These are phyloP conservation scores for Gadopsis bispinosus DNA, from an alignment of 2,797 vertebrate genomes.

Conservation along the genomic window DNA sequence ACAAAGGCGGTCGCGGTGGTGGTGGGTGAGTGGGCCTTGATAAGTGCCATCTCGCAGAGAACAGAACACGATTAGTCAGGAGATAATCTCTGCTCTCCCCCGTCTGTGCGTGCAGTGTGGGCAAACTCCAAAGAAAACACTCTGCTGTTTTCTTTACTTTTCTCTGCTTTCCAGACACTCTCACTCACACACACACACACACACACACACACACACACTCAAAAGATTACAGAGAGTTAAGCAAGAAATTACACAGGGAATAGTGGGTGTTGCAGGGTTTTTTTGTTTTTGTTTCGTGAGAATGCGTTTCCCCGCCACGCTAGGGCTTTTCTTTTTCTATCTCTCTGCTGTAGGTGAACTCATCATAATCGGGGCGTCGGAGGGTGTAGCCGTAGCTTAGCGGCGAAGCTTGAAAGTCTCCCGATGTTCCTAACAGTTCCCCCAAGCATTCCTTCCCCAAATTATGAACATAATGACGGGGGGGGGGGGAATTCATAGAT, in stretches of 20 bases:
- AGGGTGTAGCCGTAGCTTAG: slow-evolving; percentile 39
- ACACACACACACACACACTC: slow-evolving; percentile 26
- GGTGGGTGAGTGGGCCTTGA: slow-evolving; percentile 29
- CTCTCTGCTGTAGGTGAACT: slow-evolving; percentile 70
- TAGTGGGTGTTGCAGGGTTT: slow-evolving; percentile 32
- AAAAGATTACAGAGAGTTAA: slow-evolving; percentile 56
- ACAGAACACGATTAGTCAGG: slow-evolving; percentile 68
- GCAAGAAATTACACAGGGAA: slow-evolving; percentile 55
- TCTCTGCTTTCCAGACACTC: slow-evolving; percentile 45
- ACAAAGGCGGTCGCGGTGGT: neutral
- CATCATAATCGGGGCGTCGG: slow-evolving; percentile 37
- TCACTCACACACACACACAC: slow-evolving; percentile 35
- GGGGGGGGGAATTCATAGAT: slow-evolving; percentile 47
- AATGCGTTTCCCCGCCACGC: neutral
- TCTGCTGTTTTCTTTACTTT: slow-evolving; percentile 70
- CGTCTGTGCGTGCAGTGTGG: slow-evolving; percentile 46
- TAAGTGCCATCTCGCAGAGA: slow-evolving; percentile 52
- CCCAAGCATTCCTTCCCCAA: slow-evolving; percentile 64
- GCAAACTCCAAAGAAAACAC: slow-evolving; percentile 78
- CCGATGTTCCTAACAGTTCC: slow-evolving; percentile 51
- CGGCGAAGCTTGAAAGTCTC: slow-evolving; percentile 42
- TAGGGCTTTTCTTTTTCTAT: neutral
- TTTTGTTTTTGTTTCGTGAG: slow-evolving; percentile 4
- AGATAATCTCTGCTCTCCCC: slow-evolving; percentile 68
- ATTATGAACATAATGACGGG: slow-evolving; percentile 68